Conservation (phyloP, 2,113 vertebrate genomes). For the Fulmarus glacialis region DNA sequence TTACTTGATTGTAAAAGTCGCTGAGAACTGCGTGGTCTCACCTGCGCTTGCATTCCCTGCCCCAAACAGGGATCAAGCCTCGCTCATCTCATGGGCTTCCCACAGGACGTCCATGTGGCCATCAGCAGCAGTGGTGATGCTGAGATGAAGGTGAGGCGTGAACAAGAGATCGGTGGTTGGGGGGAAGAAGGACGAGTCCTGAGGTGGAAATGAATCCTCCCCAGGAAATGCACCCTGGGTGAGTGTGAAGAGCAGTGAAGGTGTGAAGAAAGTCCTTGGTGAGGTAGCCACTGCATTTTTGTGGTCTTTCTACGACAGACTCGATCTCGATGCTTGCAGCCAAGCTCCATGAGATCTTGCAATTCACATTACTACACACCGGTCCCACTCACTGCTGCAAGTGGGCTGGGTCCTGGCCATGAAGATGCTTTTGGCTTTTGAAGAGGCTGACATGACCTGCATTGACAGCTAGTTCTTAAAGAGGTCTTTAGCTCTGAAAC, state of each 20-base stretch:
- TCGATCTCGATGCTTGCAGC: rapidly evolving
- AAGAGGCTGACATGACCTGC: rapidly evolving
- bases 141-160: background rate
- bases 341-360: background rate
- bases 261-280: background rate
- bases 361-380: background rate
- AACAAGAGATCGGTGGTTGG: background rate
- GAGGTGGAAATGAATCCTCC: background rate
- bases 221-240: background rate
- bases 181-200: background rate
- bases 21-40: background rate
- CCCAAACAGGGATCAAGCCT: background rate
- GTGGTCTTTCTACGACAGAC: background rate
- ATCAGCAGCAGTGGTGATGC: background rate
- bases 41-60: rapidly evolving
- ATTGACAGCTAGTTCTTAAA: background rate
- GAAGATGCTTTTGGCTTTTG: background rate
- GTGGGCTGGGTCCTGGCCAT: too few relatives aligned
- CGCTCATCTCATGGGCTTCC: background rate
- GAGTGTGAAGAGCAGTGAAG: background rate
- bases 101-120: background rate
- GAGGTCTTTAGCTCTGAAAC: background rate
- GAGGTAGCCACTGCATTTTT: background rate
- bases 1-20: background rate
- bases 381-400: background rate